Evolutionary conservation across 2,888 invertebrate genomes (phyloP).

Genomic region (Gryllus longicercus): DNA sequence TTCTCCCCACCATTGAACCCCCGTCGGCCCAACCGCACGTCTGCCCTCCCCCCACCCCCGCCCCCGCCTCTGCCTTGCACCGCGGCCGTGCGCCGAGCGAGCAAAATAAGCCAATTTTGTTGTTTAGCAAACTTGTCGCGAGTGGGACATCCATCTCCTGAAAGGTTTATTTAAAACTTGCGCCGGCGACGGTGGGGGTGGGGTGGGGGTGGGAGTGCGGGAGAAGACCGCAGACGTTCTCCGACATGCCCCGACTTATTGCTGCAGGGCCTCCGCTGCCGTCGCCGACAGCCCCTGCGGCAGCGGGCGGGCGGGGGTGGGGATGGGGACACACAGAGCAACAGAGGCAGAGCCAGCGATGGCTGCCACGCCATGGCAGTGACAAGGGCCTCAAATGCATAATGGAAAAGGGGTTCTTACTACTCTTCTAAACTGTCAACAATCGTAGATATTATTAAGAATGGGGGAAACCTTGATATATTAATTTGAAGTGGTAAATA

Average conservation of each 20-base stretch:
- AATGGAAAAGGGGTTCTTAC: too few species aligned
- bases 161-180: slow-evolving; percentile 17
- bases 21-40: background rate
- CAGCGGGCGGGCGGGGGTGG: too few species aligned
- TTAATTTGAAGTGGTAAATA: too few species aligned
- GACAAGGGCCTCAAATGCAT: too few species aligned
- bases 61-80: background rate
- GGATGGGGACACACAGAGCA: too few species aligned
- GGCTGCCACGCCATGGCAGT: too few species aligned
- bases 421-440: too few species aligned
- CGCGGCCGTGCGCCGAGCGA: background rate
- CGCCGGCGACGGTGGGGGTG: background rate
- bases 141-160: slow-evolving; percentile 9
- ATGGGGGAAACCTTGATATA: too few species aligned
- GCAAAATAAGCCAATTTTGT: slow-evolving; percentile 17
- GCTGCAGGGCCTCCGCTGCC: slow-evolving; percentile 5
- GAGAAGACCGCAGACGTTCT: background rate
- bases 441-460: too few species aligned
- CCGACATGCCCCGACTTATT: slow-evolving; percentile 2
- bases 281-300: background rate
- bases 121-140: slow-evolving; percentile 17
- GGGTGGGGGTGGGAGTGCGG: background rate
- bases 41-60: background rate
- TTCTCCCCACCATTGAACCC: too few species aligned
- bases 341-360: too few species aligned